These are phyloP conservation scores for Rhineura floridana DNA, from an alignment of 2,113 vertebrate genomes.

Conservation along the genomic window DNA sequence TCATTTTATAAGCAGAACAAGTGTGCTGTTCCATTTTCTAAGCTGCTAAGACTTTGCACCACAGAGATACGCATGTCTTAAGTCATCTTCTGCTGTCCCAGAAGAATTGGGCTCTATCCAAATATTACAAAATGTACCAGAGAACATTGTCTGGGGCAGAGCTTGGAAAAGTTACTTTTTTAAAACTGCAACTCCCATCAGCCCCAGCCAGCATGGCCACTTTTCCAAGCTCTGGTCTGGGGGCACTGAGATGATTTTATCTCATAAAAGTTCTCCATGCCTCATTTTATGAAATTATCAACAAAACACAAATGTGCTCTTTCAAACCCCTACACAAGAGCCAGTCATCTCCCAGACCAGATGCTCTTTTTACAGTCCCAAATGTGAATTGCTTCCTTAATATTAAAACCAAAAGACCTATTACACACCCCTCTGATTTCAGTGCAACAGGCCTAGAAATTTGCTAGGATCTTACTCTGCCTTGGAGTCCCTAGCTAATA, in stretches of 20 bases:
- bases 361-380: slow-evolving; percentile 62
- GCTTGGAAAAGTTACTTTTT: too few species aligned
- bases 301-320: slow-evolving; percentile 58
- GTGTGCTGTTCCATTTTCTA: neutral
- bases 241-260: slow-evolving; percentile 45
- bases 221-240: too few species aligned
- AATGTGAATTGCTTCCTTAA: slow-evolving; percentile 60
- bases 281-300: slow-evolving; percentile 67
- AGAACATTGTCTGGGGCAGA: slow-evolving; percentile 27
- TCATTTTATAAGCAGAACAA: neutral
- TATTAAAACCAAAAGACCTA: slow-evolving; percentile 48
- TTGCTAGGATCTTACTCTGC: neutral
- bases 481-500: slow-evolving; percentile 31
- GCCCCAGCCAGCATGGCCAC: too few species aligned
- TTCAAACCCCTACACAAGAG: slow-evolving; percentile 58
- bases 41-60: neutral
- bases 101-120: neutral
- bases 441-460: slow-evolving; percentile 60
- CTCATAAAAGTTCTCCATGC: slow-evolving; percentile 54
- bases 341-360: slow-evolving; percentile 62
- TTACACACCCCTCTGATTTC: slow-evolving; percentile 40
- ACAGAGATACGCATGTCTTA: neutral
- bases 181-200: too few species aligned
- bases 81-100: neutral
- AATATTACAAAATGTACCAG: neutral